These are phyloP conservation scores for Hyles euphorbiae DNA, from an alignment of 1,140 invertebrate species.

Conservation along the genomic window DNA sequence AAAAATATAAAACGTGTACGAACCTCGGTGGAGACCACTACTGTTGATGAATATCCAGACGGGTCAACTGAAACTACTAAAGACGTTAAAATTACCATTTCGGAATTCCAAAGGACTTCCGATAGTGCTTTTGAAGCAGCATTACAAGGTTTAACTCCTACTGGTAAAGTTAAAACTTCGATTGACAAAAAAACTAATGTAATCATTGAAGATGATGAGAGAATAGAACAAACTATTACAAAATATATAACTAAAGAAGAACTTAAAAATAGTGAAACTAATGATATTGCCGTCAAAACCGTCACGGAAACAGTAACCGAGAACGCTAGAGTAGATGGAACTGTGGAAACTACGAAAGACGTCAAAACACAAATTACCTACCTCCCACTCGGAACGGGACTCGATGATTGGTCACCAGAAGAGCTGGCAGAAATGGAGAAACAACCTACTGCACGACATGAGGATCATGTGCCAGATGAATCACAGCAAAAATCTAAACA, in stretches of 20 bases:
- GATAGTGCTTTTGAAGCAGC: constrained; percentile 66
- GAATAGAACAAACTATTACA: constrained; percentile 62
- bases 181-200: constrained; percentile 63
- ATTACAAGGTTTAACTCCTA: constrained; percentile 50
- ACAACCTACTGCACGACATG: constrained; percentile 34
- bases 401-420: constrained; percentile 70
- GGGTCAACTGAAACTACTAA: constrained; percentile 72
- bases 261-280: constrained; percentile 56
- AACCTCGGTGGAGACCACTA: constrained; percentile 71
- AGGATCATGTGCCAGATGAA: constrained; percentile 38
- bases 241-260: constrained; percentile 69
- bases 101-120: constrained; percentile 70
- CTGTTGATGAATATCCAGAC: constrained; percentile 69
- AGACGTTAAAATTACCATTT: constrained; percentile 73
- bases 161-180: constrained; percentile 64
- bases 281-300: constrained; percentile 68
- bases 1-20: constrained; percentile 62
- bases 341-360: constrained; percentile 70
- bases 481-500: constrained; percentile 35
- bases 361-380: constrained; percentile 73
- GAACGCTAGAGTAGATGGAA: constrained; percentile 60
- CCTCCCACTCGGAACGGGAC: constrained; percentile 58
- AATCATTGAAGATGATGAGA: constrained; percentile 47
- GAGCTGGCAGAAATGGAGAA: constrained; percentile 58
- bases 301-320: constrained; percentile 70